Percentiles rank a stretch among this genome's conserved stretches.
These are phyloP conservation scores for Nannoperca australis DNA, from an alignment of 2,797 vertebrate genomes.

Conservation along the genomic window DNA sequence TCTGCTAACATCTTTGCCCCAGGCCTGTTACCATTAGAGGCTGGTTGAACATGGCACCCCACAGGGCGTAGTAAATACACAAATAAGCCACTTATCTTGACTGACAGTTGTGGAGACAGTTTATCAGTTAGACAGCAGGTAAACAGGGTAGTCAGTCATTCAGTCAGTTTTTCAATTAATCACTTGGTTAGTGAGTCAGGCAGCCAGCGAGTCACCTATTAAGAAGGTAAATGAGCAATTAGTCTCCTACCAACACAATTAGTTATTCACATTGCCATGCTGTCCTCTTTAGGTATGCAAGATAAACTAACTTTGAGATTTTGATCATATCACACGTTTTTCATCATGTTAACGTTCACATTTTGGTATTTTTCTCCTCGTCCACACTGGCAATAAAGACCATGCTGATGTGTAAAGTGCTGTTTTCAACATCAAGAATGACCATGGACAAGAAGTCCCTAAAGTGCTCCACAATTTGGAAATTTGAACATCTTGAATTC, in stretches of 20 bases:
- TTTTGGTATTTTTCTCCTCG: neutral
- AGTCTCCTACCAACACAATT: neutral
- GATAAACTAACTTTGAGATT: neutral
- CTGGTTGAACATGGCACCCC: constrained; percentile 52
- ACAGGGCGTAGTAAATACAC: constrained; percentile 40
- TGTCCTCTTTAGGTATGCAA: neutral
- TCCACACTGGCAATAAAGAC: neutral
- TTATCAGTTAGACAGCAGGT: constrained; percentile 27
- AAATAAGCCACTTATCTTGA: constrained; percentile 65
- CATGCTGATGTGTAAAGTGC: neutral
- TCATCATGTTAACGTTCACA: too few relatives aligned
- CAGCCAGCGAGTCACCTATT: constrained; percentile 25
- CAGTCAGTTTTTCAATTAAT: constrained; percentile 24
- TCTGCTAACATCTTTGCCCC: constrained; percentile 47
- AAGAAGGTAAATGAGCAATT: constrained; percentile 30
- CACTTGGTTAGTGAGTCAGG: constrained; percentile 8
- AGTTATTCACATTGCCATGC: neutral
- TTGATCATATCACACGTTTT: too few relatives aligned
- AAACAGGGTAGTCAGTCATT: neutral
- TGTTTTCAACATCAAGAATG: neutral
- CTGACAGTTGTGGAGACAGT: constrained; percentile 42
- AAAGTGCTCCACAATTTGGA: neutral
- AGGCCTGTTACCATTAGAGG: constrained; percentile 42
- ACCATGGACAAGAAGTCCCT: neutral
- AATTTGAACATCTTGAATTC: neutral